Evolutionary conservation across 2,888 invertebrate genomes (phyloP).

Genomic region (Boloria euphrosyne): DNA sequence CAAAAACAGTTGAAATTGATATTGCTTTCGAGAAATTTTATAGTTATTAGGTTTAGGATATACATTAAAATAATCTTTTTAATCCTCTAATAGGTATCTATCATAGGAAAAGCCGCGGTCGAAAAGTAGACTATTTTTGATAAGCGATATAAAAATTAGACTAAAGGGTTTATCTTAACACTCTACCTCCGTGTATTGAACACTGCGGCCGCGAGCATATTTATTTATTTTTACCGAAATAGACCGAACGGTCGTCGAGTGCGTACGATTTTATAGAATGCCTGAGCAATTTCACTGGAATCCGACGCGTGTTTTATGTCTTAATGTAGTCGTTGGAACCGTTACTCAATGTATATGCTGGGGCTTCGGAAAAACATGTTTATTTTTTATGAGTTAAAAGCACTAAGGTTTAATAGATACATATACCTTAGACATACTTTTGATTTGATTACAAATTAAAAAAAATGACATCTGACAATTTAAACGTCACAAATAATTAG

Average conservation of each 20-base stretch:
- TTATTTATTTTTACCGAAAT: slow-evolving; percentile 82
- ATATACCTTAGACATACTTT: too few species aligned
- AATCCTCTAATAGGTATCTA: too few species aligned
- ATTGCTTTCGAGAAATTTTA: too few species aligned
- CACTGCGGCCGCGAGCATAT: slow-evolving; percentile 68
- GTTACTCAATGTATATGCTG: slow-evolving; percentile 42
- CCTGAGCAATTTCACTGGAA: slow-evolving; percentile 70
- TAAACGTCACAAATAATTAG: too few species aligned
- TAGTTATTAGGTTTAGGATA: too few species aligned
- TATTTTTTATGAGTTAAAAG: too few species aligned
- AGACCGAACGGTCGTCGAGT: slow-evolving; percentile 76
- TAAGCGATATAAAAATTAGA: neutral
- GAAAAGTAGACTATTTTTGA: neutral
- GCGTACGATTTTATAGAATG: slow-evolving; percentile 66
- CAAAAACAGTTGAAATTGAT: too few species aligned
- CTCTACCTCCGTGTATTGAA: slow-evolving; percentile 16
- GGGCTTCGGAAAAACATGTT: neutral
- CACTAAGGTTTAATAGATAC: too few species aligned
- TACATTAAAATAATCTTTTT: too few species aligned
- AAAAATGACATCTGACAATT: too few species aligned
- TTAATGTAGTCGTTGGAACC: slow-evolving; percentile 61
- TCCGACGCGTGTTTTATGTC: slow-evolving; percentile 75
- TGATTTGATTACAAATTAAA: too few species aligned
- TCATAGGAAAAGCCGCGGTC: too few species aligned
- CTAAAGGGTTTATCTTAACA: slow-evolving; percentile 7